Evolutionary conservation across 2,113 vertebrate genomes (phyloP), one percentile per base, ranked within the genome.

Genomic region (Typhlomys cinereus): DNA sequence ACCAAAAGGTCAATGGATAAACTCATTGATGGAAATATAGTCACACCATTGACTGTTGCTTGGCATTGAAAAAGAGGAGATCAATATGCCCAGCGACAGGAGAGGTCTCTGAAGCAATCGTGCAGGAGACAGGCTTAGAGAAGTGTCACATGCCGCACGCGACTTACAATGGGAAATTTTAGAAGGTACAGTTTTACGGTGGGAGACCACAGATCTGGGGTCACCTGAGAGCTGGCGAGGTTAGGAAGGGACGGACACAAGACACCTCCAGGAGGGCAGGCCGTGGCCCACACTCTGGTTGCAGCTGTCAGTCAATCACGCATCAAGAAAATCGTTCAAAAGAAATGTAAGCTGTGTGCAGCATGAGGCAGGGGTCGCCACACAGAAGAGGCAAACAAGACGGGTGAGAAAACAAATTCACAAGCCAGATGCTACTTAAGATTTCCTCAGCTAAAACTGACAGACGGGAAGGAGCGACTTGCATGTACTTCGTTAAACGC

Each of bases 361-460:
- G 54, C n/a, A 57, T 57, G 21, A 21, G 7, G 54, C 21, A 17
- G 8, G 7, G 8, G 8, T 57, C 15, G 54, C 15, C 21, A 14
- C 21, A 15, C 21, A 64, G 31, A 31, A 31, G 14, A 59, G 29
- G 57, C 18, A 93, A 95, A 17, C 31, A 81, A 87, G 59, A n/a
- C n/a, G n/a, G n/a, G n/a, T n/a, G n/a, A n/a, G n/a, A 75, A 52
- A 48, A 81, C 48, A 34, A 36, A 92, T 50, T 61, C 15, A 57
- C 13, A 71, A 7, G 1, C 34, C 59, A 5, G n/a, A n/a, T 69
- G 39, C 27, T n/a, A 39, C 50, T 52, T 62, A 84, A 88, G 8
- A 54, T 81, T 76, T 92, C 69, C 62, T 92, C 54, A 88, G 59
- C 34, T 46, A 34, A 74, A 90, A 64, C 44, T 41, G 87, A 79